These are phyloP conservation scores for Drosophila falleni DNA, from an alignment of 2,888 invertebrate species.

Conservation along the genomic window DNA sequence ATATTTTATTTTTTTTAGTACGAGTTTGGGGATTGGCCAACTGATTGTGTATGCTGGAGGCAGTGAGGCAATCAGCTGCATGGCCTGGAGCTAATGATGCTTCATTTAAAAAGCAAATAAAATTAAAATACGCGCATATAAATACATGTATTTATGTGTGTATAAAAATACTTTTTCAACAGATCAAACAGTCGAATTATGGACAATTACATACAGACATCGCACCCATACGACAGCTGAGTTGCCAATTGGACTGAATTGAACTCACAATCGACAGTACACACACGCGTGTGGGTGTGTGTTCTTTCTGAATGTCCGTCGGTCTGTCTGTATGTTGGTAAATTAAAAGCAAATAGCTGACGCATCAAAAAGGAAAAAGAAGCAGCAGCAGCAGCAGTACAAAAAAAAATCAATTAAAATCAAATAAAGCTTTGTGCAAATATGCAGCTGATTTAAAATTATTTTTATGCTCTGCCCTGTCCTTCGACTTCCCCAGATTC, in stretches of 20 bases:
- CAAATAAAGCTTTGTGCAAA: constrained; percentile 79
- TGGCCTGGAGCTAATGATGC: constrained; percentile 65
- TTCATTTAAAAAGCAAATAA: constrained; percentile 81
- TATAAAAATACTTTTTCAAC: constrained; percentile 31
- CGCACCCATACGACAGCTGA: constrained; percentile 43
- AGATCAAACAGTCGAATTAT: constrained; percentile 66
- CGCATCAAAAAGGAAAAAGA: constrained; percentile 5
- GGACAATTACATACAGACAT: constrained; percentile 43
- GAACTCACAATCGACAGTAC: constrained; percentile 27
- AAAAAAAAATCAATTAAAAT: constrained; percentile 74
- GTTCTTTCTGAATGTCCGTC: too few species aligned
- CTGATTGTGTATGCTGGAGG: constrained; percentile 71
- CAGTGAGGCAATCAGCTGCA: constrained; percentile 71
- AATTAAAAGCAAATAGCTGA: constrained; percentile 74
- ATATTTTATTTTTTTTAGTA: not conserved
- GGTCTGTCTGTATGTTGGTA: constrained; percentile 46
- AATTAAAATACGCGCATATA: constrained; percentile 77
- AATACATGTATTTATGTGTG: constrained; percentile 9
- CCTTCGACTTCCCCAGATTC: not conserved
- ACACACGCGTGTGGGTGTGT: constrained; percentile 1
- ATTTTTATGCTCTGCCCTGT: constrained; percentile 53
- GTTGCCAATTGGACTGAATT: constrained; percentile 51
- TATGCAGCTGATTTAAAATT: constrained; percentile 75
- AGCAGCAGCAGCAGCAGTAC: not conserved
- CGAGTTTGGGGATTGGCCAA: constrained; percentile 44